phyloP scores from a whole-genome alignment of 2,888 invertebrate species.

The Nematopogon swammerdamellus region DNA sequence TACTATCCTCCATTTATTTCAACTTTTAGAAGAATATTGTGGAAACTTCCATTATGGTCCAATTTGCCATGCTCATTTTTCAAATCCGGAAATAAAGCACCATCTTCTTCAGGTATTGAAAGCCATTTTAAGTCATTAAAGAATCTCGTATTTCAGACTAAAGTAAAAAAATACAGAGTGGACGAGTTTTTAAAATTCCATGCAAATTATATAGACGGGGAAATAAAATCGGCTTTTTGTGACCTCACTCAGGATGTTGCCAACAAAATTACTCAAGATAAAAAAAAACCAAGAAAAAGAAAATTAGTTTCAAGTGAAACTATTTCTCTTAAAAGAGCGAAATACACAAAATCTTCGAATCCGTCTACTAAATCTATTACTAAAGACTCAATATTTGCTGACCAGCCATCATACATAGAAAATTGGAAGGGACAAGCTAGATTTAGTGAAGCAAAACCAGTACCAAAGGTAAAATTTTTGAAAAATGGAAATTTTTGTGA shows the following conservation, averaged over 20 bases:
- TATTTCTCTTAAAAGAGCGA: neutral
- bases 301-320: constrained; percentile 1
- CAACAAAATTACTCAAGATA: constrained; percentile 1
- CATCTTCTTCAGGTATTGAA: constrained; percentile 4
- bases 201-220: constrained; percentile 1
- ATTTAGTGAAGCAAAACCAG: constrained; percentile 1
- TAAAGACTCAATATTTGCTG: constrained; percentile 3
- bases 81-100: constrained; percentile 4
- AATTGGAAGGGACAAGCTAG: neutral
- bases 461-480: neutral
- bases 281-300: constrained; percentile 2
- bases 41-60: constrained; percentile 3
- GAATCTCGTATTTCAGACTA: constrained; percentile 1
- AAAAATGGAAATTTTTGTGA: constrained; percentile 2
- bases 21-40: constrained; percentile 3
- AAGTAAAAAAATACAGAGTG: constrained; percentile 1
- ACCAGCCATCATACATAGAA: constrained; percentile 3
- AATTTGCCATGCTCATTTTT: constrained; percentile 3
- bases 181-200: constrained; percentile 1
- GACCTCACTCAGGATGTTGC: constrained; percentile 1
- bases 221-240: constrained; percentile 2
- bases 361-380: constrained; percentile 1
- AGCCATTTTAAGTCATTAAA: constrained; percentile 1
- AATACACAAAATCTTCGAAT: too few species aligned
- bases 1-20: constrained; percentile 3